Percentiles rank a stretch among this genome's conserved stretches.
Evolutionary conservation across 2,113 vertebrate species (phyloP).

Genomic region (Myrmophylax atrothorax): DNA sequence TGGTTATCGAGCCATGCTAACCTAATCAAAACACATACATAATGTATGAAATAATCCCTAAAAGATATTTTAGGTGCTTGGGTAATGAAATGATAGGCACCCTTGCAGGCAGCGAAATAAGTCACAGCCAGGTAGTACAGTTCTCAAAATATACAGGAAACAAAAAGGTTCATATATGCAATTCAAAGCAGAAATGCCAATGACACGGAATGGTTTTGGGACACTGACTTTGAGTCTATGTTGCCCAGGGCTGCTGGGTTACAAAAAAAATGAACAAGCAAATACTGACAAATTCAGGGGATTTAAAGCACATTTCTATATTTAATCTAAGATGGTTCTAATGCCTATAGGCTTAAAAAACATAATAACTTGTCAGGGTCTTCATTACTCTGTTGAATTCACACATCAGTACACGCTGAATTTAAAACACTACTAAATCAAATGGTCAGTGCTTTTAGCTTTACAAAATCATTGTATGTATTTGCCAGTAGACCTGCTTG

Average conservation of each 20-base stretch:
- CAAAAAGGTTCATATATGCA: neutral
- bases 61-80: conserved; percentile 58
- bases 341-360: neutral
- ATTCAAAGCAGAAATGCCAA: conserved; percentile 25
- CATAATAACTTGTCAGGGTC: neutral
- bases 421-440: neutral
- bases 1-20: conserved; percentile 24
- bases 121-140: neutral
- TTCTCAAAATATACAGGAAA: neutral
- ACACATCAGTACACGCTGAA: neutral
- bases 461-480: neutral
- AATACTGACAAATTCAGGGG: neutral
- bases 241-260: neutral
- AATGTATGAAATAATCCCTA: conserved; percentile 66
- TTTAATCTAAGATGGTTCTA: conserved; percentile 13
- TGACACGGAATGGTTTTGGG: neutral
- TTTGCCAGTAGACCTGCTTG: neutral
- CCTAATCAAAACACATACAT: conserved; percentile 70
- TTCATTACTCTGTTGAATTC: neutral
- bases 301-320: conserved; percentile 2
- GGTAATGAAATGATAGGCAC: conserved; percentile 53
- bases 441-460: neutral
- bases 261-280: neutral
- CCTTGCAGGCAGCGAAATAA: conserved; percentile 29
- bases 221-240: neutral